These are phyloP conservation scores for Drosophila birchii DNA, from an alignment of 2,888 invertebrate genomes.

Conservation along the genomic window DNA sequence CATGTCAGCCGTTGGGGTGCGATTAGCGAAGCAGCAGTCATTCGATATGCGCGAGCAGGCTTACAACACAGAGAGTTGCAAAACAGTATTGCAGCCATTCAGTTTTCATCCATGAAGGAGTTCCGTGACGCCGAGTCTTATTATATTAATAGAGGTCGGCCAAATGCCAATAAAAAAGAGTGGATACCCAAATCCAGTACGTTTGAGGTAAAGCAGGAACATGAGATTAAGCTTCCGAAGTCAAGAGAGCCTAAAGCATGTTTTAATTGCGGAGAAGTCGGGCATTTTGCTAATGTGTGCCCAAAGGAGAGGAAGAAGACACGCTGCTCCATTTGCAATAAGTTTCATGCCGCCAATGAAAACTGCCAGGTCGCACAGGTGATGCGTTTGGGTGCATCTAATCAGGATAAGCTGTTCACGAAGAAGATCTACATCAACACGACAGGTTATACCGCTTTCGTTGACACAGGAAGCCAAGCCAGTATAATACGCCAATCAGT, in stretches of 20 bases:
- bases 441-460: no score
- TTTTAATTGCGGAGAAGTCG: neutral
- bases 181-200: neutral
- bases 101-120: neutral
- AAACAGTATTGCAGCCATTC: constrained; percentile 4
- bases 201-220: neutral
- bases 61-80: constrained; percentile 5
- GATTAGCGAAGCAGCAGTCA: neutral
- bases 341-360: neutral
- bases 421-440: neutral
- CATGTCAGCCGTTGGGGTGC: constrained; percentile 8
- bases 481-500: neutral
- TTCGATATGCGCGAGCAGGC: neutral
- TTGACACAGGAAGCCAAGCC: neutral
- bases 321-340: no score
- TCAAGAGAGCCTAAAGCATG: no score
- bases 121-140: neutral
- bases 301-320: no score
- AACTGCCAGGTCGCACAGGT: neutral
- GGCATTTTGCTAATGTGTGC: no score
- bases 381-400: neutral
- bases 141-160: neutral
- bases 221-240: neutral
- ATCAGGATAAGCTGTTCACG: constrained; percentile 2
- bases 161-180: neutral